These are phyloP conservation scores for Lucifuga dentata DNA, from an alignment of 2,113 vertebrate genomes.

Conservation along the genomic window DNA sequence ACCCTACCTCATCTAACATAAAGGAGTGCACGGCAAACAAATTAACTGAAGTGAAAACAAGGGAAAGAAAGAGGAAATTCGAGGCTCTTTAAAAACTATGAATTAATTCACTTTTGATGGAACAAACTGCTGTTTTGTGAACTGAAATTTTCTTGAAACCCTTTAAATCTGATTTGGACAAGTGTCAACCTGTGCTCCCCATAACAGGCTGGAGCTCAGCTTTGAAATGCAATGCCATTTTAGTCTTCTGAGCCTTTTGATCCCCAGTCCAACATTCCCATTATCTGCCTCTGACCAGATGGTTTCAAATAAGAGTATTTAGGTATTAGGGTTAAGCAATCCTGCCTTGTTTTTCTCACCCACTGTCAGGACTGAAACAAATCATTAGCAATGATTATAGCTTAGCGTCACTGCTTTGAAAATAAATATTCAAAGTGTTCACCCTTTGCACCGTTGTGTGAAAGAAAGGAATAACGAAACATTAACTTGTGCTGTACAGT, in stretches of 20 bases:
- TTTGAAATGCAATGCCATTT: slow-evolving; percentile 34
- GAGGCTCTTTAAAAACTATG: not conserved
- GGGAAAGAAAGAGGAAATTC: not conserved
- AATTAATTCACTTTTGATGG: not conserved
- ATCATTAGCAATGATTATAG: slow-evolving; percentile 41
- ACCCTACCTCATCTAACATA: slow-evolving; percentile 51
- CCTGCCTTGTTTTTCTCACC: slow-evolving; percentile 36
- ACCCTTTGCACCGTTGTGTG: too few species aligned
- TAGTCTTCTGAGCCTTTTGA: slow-evolving; percentile 28
- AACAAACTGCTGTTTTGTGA: not conserved
- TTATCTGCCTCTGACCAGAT: slow-evolving; percentile 76
- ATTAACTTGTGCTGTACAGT: too few species aligned
- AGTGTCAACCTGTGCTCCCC: slow-evolving; percentile 24
- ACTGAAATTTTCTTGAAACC: not conserved
- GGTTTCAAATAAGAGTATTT: slow-evolving; percentile 75
- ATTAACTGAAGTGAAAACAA: slow-evolving; percentile 1
- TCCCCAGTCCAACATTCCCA: slow-evolving; percentile 43
- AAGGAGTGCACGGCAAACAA: slow-evolving; percentile 13
- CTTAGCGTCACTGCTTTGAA: slow-evolving; percentile 25
- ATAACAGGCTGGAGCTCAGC: slow-evolving; percentile 38
- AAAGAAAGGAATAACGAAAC: too few species aligned
- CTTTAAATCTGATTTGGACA: slow-evolving; percentile 41
- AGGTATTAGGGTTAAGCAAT: slow-evolving; percentile 77
- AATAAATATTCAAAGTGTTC: too few species aligned
- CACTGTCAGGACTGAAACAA: slow-evolving; percentile 39